A percentile compares a stretch with the other conserved stretches of the same genome.
Evolutionary conservation across 2,888 invertebrate genomes (phyloP).

Genomic region (Mesoligia furuncula): DNA sequence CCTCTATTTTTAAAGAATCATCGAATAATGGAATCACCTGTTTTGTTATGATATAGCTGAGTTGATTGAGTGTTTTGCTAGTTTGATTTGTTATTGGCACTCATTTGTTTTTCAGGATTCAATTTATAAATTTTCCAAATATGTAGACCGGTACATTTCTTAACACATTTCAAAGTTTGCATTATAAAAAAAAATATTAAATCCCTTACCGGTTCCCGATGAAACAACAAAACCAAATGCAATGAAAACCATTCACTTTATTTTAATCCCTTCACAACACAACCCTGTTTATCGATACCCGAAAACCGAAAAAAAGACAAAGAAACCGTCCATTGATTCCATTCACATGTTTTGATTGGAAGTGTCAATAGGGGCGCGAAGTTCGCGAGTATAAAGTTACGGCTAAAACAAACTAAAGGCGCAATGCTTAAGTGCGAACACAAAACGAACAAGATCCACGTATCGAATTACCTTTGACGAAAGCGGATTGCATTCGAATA

Average conservation of each 20-base stretch:
- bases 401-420: conserved; percentile 86
- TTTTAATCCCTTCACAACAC: conserved; percentile 37
- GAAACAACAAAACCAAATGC: neutral
- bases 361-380: conserved; percentile 89
- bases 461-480: conserved; percentile 89
- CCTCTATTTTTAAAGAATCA: conserved; percentile 14
- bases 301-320: conserved; percentile 48
- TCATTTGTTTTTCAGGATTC: neutral
- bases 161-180: neutral
- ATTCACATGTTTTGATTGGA: conserved; percentile 86
- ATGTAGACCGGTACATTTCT: neutral
- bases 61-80: conserved; percentile 22
- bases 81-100: neutral
- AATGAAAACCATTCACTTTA: conserved; percentile 5
- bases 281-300: conserved; percentile 45
- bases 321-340: conserved; percentile 57
- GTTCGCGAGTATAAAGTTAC: conserved; percentile 85
- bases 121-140: neutral
- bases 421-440: conserved; percentile 88
- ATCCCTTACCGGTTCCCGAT: neutral
- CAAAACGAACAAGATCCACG: conserved; percentile 85
- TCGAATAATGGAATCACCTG: neutral
- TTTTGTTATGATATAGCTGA: conserved; percentile 11
- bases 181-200: neutral
- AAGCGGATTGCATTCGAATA: conserved; percentile 85